Conservation (phyloP, 1,140 invertebrate species). For the Bombus affinis region DNA sequence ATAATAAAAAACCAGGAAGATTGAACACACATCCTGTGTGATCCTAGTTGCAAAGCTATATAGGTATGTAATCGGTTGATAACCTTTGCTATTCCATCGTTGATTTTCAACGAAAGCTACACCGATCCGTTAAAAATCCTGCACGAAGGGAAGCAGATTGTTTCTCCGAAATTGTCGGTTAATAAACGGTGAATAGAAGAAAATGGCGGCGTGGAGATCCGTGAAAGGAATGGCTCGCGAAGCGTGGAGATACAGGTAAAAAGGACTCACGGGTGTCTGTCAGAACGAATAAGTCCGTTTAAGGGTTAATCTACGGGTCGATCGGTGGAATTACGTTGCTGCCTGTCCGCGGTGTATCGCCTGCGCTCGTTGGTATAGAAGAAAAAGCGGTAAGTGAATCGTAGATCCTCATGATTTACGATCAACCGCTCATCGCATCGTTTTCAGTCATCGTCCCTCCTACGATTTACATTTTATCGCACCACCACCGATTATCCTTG, state of each 20-base stretch:
- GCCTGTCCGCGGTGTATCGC: conserved; percentile 6
- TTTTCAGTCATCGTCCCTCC: conserved; percentile 5
- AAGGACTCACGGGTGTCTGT: conserved; percentile 44
- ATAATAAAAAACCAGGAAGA: neutral
- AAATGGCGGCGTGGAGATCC: neutral
- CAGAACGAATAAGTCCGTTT: conserved; percentile 50
- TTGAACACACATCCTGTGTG: neutral
- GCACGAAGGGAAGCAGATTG: neutral
- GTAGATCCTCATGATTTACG: conserved; percentile 42
- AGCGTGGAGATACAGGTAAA: conserved; percentile 23
- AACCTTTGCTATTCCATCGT: neutral
- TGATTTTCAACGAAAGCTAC: neutral
- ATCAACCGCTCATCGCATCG: conserved; percentile 26
- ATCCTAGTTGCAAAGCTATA: no score
- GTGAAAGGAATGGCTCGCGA: conserved; percentile 47
- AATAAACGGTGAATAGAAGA: conserved; percentile 16
- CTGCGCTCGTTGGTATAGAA: neutral
- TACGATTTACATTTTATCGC: conserved; percentile 35
- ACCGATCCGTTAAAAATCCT: neutral
- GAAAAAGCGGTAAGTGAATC: conserved; percentile 45
- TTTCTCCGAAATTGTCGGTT: conserved; percentile 29
- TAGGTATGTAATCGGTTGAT: neutral
- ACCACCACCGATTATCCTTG: neutral
- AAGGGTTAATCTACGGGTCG: conserved; percentile 48
- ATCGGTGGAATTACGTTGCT: conserved; percentile 47